Base-by-base conservation (phyloP, 2,888 invertebrate genomes). In the Aromia moschata region DNA sequence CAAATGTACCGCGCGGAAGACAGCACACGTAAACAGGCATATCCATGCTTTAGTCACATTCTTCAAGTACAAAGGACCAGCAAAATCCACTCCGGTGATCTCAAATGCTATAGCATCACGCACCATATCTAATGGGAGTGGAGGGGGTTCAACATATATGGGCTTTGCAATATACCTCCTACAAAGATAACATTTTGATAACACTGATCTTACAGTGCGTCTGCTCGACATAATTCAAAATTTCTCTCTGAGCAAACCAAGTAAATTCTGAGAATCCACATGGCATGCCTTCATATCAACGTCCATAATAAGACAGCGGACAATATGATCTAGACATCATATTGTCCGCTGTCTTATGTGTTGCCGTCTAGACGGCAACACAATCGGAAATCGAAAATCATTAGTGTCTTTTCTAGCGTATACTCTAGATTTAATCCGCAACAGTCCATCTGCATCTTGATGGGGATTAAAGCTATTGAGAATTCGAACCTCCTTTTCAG, bases 21-120 rank as follows among this genome's bases (percentile, higher is more conserved):
- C n/a, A n/a, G n/a, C n/a, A n/a, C n/a, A n/a, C n/a, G n/a, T n/a
- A n/a, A n/a, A n/a, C n/a, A n/a, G n/a, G n/a, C n/a, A n/a, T n/a
- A n/a, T n/a, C 72, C 74, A 79, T 1, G 62, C 67, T 44, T 75
- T 73, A 15, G 56, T 30, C 4, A 65, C 60, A 5, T 54, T 65
- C 33, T 56, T 70, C 5, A 76, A 53, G n/a, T 52, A 59, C 4
- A 80, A 31, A 0, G 79, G n/a, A n/a, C n/a, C n/a, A n/a, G n/a
- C n/a, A n/a, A n/a, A n/a, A n/a, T n/a, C n/a, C n/a, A n/a, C n/a
- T 3, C 76, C 78, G 3, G 59, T 60, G 3, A 73, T 58, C 54
- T 75, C 71, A 68, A 75, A 74, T 16, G 62, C 60, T 7, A 52
- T 33, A 5, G 68, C 65, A 53, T 71, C 67, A 9, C 60, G 56